Base-by-base conservation (phyloP, 2,113 vertebrate genomes). In the Neotoma lepida region DNA sequence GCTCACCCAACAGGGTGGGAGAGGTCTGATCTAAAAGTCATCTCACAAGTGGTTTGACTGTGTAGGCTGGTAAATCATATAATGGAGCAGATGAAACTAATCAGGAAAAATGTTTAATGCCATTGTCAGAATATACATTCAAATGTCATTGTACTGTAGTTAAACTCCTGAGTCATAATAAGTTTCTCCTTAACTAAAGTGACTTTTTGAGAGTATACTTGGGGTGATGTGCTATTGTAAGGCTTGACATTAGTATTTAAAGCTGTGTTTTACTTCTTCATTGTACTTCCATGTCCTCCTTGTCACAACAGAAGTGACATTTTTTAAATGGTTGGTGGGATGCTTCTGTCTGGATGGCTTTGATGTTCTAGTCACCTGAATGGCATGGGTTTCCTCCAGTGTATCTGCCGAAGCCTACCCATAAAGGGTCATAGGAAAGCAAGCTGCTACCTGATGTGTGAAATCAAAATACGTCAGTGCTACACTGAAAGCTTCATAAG, bases 131-230 rank as follows among this genome's bases (percentile, higher is more conserved):
- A 74, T 78, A 84, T 82, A 82, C 18, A 73, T 61, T 24, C 54
- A 93, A 54, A 44, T 86, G 44, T 58, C 81, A 28, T 93, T 90
- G 92, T n/a, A 76, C 4, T 17, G 44, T 49, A 80, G 90, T 58
- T 89, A 86, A 96, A 56, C 26, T 92, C 77, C 86, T 95, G 86
- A 88, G 90, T 92, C 85, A 86, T 92, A 74, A 90, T 90, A 33
- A 14, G 63, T 90, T 86, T 80, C 70, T 86, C 7, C 56, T 90
- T 90, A n/a, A 70, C 54, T 86, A 56, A 91, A 93, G 78, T 82
- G 49, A 86, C 66, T 93, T 73, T 63, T 20, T 86, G 87, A 56
- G 26, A 91, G 51, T 92, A 44, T 94, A 90, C 61, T 89, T 90
- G 68, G 70, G 46, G 68, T 17, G 41, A 63, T 95, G 54, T 96